A percentile compares a stretch with the other conserved stretches of the same genome.
Evolutionary conservation across 2,888 invertebrate species (phyloP).

Genomic region (Ormyrus thymus): DNA sequence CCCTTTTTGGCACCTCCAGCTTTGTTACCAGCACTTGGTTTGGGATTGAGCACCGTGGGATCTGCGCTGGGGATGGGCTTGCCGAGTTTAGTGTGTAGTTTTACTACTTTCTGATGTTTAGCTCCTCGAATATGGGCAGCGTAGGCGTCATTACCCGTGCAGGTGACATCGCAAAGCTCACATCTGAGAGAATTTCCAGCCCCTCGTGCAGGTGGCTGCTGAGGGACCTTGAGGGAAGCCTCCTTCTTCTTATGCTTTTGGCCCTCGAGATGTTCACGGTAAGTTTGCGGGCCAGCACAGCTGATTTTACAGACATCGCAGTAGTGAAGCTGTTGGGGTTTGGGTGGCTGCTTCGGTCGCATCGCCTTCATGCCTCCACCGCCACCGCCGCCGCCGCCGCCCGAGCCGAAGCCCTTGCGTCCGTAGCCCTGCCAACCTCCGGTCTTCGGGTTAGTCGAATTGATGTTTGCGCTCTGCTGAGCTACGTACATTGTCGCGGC

Average conservation of each 20-base stretch:
- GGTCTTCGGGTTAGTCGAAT: conserved; percentile 75
- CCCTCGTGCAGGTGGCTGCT: conserved; percentile 75
- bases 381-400: conserved; percentile 76
- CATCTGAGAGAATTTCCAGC: conserved; percentile 88
- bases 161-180: conserved; percentile 98
- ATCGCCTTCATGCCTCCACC: conserved; percentile 78
- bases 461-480: conserved; percentile 78
- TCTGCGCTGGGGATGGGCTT: conserved; percentile 98
- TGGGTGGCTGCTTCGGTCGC: conserved; percentile 87
- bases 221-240: conserved; percentile 85
- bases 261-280: conserved; percentile 97
- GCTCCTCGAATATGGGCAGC: conserved; percentile 98
- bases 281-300: conserved; percentile 95
- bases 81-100: conserved; percentile 96
- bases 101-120: conserved; percentile 98
- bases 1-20: conserved; percentile 68
- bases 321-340: conserved; percentile 95
- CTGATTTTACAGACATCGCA: conserved; percentile 99
- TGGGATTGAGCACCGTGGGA: conserved; percentile 86
- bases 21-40: conserved; percentile 69
- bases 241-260: conserved; percentile 99
- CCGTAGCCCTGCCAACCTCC: conserved; percentile 81
- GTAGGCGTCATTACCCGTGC: conserved; percentile 98
- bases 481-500: conserved; percentile 97
- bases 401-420: conserved; percentile 76